Percentiles rank a stretch among this genome's conserved stretches.
These are phyloP conservation scores for Capitulum mitella DNA, from an alignment of 2,888 invertebrate species.

Conservation along the genomic window DNA sequence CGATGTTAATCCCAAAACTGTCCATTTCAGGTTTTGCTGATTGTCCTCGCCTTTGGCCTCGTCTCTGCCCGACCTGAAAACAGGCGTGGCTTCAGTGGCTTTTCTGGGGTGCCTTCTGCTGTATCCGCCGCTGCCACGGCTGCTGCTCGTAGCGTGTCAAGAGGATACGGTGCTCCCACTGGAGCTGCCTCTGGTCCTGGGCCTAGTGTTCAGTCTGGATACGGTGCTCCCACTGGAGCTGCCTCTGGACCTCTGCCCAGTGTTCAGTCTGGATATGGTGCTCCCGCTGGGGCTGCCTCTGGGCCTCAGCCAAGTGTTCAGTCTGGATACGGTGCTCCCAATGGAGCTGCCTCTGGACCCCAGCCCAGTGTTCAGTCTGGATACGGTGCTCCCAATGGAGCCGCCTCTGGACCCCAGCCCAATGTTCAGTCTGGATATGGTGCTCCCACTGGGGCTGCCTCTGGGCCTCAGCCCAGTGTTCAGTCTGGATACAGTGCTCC, in stretches of 20 bases:
- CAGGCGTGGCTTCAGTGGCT: not conserved
- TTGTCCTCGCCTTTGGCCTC: not conserved
- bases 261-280: not conserved
- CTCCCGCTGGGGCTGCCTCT: not conserved
- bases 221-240: not conserved
- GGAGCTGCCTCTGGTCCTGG: not conserved
- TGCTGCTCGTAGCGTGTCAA: not conserved
- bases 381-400: too few species aligned
- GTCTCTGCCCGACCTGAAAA: not conserved
- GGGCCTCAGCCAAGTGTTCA: not conserved
- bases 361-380: too few species aligned
- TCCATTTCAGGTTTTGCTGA: not conserved
- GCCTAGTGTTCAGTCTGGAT: too few species aligned
- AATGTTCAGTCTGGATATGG: too few species aligned
- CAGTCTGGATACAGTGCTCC: not conserved
- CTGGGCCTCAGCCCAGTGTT: too few species aligned
- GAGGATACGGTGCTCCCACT: not conserved
- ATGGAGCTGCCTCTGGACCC: not conserved
- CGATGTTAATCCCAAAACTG: too few species aligned
- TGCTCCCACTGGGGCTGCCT: too few species aligned
- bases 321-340: not conserved
- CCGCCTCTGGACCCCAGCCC: too few species aligned
- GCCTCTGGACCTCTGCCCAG: not conserved
- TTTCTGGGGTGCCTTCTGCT: not conserved
- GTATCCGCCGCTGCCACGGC: not conserved